Evolutionary conservation across 2,888 invertebrate species (phyloP).

Genomic region (Spodoptera picta): DNA sequence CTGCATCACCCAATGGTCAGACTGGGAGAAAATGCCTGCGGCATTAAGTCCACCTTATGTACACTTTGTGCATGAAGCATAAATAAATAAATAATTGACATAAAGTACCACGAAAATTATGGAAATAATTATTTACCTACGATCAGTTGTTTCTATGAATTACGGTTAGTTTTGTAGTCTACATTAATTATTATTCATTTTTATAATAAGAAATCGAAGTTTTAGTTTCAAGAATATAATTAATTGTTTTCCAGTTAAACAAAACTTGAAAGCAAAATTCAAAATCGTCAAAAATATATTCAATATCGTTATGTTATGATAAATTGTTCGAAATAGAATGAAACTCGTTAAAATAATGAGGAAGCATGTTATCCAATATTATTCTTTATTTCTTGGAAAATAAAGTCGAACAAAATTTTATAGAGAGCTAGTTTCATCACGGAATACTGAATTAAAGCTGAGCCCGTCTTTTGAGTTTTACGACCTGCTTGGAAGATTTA

Average conservation of each 20-base stretch:
- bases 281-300: not conserved
- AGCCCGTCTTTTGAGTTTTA: slow-evolving; percentile 29
- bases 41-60: no score
- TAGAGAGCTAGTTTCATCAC: slow-evolving; percentile 12
- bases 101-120: no score
- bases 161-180: no score
- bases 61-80: no score
- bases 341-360: slow-evolving; percentile 20
- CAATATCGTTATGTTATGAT: not conserved
- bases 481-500: not conserved
- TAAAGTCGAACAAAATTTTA: slow-evolving; percentile 3
- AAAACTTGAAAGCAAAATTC: no score
- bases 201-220: not conserved
- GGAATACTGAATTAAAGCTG: slow-evolving; percentile 21
- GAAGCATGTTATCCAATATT: slow-evolving; percentile 12
- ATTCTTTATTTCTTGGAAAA: slow-evolving; percentile 21
- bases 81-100: no score
- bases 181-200: not conserved
- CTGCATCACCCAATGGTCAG: no score
- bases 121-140: no score
- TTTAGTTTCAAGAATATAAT: no score
- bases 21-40: no score
- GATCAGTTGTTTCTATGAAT: no score
- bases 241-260: no score
- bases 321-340: slow-evolving; percentile 10